Evolutionary conservation across 1,140 invertebrate species (phyloP).

Genomic region (Drosophila orosa): DNA sequence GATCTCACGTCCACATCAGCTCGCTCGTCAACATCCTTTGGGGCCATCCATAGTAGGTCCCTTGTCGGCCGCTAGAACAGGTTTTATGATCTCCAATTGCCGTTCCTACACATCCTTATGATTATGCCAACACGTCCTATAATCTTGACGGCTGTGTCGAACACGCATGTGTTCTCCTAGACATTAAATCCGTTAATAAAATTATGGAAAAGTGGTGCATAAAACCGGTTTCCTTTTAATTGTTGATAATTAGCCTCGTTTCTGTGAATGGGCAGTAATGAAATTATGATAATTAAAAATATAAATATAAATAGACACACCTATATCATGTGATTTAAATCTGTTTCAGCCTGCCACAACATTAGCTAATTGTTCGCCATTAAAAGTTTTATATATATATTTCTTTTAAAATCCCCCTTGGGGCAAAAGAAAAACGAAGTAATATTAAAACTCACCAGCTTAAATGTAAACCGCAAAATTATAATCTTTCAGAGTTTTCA

Average conservation of each 20-base stretch:
- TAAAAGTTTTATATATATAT: not conserved
- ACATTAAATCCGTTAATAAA: conserved; percentile 1
- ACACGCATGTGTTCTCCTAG: not conserved
- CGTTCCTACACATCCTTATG: conserved; percentile 19
- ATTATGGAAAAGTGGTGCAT: conserved; percentile 28
- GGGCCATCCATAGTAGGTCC: conserved; percentile 5
- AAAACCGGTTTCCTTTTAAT: conserved; percentile 7
- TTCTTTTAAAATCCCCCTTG: not conserved
- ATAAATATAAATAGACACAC: not conserved
- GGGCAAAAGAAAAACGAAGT: not conserved
- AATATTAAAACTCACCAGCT: not conserved
- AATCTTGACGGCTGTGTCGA: conserved; percentile 15
- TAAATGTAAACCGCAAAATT: conserved; percentile 21
- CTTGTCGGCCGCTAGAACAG: not conserved
- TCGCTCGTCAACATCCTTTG: conserved; percentile 22
- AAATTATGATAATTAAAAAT: not conserved
- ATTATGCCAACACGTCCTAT: conserved; percentile 30
- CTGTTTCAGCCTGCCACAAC: too few species aligned
- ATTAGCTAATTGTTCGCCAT: not conserved
- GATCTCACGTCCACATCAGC: conserved; percentile 42
- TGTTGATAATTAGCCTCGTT: not conserved
- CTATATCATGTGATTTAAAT: not conserved
- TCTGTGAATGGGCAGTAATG: not conserved
- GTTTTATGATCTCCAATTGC: conserved; percentile 45
- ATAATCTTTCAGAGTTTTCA: conserved; percentile 16